A percentile compares a stretch with the other conserved stretches of the same genome.
Evolutionary conservation across 2,888 invertebrate genomes (phyloP).

Genomic region (Drosophila neotestacea): DNA sequence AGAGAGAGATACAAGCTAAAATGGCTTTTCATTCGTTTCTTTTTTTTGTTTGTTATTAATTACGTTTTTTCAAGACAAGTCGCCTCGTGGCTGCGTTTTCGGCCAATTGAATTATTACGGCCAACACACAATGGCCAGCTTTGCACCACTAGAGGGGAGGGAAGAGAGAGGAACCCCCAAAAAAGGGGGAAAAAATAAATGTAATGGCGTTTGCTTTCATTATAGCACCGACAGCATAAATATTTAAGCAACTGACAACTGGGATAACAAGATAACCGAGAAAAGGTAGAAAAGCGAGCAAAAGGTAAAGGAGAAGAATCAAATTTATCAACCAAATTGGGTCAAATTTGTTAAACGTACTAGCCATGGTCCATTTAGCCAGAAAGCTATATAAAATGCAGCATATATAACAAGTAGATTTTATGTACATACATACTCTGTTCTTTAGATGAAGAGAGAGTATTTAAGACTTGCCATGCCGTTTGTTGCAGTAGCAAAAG

Average conservation of each 20-base stretch:
- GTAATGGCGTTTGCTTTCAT: slow-evolving; percentile 76
- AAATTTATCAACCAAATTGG: slow-evolving; percentile 59
- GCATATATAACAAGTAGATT: slow-evolving; percentile 41
- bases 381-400: slow-evolving; percentile 14
- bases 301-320: slow-evolving; percentile 19
- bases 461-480: not conserved
- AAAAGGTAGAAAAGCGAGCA: slow-evolving; percentile 18
- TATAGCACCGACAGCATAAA: slow-evolving; percentile 71
- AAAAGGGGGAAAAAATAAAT: slow-evolving; percentile 8
- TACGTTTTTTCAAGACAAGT: slow-evolving; percentile 51
- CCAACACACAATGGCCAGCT: slow-evolving; percentile 52
- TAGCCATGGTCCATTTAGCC: slow-evolving; percentile 20
- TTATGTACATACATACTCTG: slow-evolving; percentile 8
- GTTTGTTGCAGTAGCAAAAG: not conserved
- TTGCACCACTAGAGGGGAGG: not conserved
- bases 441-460: not conserved
- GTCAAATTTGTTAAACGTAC: slow-evolving; percentile 58
- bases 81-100: slow-evolving; percentile 54
- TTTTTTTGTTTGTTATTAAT: slow-evolving; percentile 74
- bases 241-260: slow-evolving; percentile 74
- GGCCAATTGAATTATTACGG: slow-evolving; percentile 75
- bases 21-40: slow-evolving; percentile 55
- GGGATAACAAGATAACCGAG: slow-evolving; percentile 66
- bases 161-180: not conserved
- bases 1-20: slow-evolving; percentile 37